These are phyloP conservation scores for Bombus superbus DNA, from an alignment of 1,140 invertebrate genomes.

Conservation along the genomic window DNA sequence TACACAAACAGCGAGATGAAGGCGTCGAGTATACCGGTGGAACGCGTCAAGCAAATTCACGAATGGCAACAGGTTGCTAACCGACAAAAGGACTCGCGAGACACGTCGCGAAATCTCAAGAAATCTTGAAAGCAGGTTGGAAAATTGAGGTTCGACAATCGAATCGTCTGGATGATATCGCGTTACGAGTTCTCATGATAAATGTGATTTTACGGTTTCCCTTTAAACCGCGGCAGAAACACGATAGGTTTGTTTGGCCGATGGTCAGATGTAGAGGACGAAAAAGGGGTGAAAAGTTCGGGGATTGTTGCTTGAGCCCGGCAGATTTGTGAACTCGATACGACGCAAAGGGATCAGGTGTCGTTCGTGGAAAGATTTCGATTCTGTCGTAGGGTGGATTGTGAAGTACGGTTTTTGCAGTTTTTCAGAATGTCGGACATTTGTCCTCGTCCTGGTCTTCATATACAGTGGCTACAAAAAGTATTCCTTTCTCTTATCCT, in stretches of 20 bases:
- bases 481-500: too few relatives aligned
- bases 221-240: conserved; percentile 73
- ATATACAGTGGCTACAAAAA: too few relatives aligned
- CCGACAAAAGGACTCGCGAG: neutral
- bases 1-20: neutral
- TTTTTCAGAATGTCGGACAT: neutral
- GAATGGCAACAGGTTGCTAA: conserved; percentile 22
- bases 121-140: conserved; percentile 6
- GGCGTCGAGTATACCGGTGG: too few relatives aligned
- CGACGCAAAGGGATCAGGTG: neutral
- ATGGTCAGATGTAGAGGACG: conserved; percentile 24
- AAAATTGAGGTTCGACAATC: neutral
- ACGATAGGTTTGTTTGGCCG: conserved; percentile 71
- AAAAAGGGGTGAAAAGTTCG: conserved; percentile 19
- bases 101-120: neutral
- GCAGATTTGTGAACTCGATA: conserved; percentile 32
- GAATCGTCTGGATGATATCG: conserved; percentile 56
- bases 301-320: neutral
- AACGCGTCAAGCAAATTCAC: conserved; percentile 31
- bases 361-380: neutral
- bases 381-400: neutral
- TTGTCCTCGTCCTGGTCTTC: too few relatives aligned
- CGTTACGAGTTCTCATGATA: conserved; percentile 59
- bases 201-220: conserved; percentile 72
- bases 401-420: neutral